Evolutionary conservation across 2,113 vertebrate species (phyloP), one percentile per base, ranked within the genome.

Genomic region (Clarias magur): DNA sequence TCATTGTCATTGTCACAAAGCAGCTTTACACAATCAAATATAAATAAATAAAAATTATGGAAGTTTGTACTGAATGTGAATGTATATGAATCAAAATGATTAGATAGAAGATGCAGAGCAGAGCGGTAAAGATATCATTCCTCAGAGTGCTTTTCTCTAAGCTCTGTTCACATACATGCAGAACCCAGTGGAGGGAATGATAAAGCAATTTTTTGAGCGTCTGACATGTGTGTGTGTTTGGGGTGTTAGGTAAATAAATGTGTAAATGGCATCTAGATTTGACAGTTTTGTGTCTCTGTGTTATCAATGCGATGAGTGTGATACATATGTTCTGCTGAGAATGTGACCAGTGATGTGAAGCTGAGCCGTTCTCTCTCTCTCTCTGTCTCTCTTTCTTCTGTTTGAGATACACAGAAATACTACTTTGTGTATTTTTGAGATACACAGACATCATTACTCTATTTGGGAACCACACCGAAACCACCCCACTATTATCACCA

Each of bases 221-320:
- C 34, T 76, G 57, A n/a, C 5, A 1, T 34, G 42, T 79, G 73
- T 56, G 62, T 80, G 21, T 80, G n/a, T 80, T 34, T 80, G 27
- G 17, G 60, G 10, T 67, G 38, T 79, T 53, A 25, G 16, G 56
- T 21, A 68, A 56, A 78, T 80, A 53, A 79, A 53, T 68, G n/a
- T 85, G 25, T 56, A 54, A 65, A 85, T 8, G 30, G 13, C 53
- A 63, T 85, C 70, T 38, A 76, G 23, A 60, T 85, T 48, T 85
- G 84, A 75, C 84, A 85, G 70, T 30, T 76, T 23, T 76, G 72
- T 38, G 16, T 63, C 60, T 65, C 72, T 42, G 38, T 54, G 65
- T 38, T 75, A 85, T 78, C 34, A 17, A 7, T 63, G 38, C 63
- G 57, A 21, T 48, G 57, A 75, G 72, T 3, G 1, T 13, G 16